These are phyloP conservation scores for Furcifer pardalis DNA, from an alignment of 2,797 vertebrate species.

Conservation along the genomic window DNA sequence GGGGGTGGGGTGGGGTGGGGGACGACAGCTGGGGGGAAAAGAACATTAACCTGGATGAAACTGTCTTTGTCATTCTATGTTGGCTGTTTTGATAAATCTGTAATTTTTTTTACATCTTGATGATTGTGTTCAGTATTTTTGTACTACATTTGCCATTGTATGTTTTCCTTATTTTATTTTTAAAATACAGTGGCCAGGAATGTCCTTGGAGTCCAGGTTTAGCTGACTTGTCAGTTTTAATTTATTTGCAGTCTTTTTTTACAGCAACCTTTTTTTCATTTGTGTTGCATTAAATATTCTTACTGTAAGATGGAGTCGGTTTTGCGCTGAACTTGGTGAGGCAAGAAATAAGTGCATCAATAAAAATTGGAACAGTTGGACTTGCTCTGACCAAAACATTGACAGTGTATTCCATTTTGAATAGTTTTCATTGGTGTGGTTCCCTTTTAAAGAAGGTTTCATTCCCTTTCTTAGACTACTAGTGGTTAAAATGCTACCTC, in stretches of 20 bases:
- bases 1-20: too few species aligned
- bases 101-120: constrained; percentile 38
- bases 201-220: constrained; percentile 40
- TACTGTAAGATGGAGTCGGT: constrained; percentile 1
- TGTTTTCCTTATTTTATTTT: constrained; percentile 42
- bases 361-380: constrained; percentile 48
- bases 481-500: neutral
- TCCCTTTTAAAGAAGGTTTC: neutral
- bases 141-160: constrained; percentile 50
- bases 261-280: constrained; percentile 13
- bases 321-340: constrained; percentile 16
- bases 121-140: constrained; percentile 63
- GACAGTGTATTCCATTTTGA: neutral
- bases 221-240: constrained; percentile 66
- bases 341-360: constrained; percentile 38
- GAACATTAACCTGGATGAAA: constrained; percentile 4
- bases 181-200: constrained; percentile 41
- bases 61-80: constrained; percentile 20
- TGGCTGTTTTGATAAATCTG: constrained; percentile 44
- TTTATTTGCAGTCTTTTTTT: constrained; percentile 71
- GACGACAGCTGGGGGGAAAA: neutral
- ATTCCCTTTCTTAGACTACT: constrained; percentile 1
- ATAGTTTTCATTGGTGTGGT: neutral
- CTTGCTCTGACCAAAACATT: constrained; percentile 8
- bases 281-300: neutral